Conservation (phyloP, 2,888 invertebrate species). For the Schizaphis graminum region DNA sequence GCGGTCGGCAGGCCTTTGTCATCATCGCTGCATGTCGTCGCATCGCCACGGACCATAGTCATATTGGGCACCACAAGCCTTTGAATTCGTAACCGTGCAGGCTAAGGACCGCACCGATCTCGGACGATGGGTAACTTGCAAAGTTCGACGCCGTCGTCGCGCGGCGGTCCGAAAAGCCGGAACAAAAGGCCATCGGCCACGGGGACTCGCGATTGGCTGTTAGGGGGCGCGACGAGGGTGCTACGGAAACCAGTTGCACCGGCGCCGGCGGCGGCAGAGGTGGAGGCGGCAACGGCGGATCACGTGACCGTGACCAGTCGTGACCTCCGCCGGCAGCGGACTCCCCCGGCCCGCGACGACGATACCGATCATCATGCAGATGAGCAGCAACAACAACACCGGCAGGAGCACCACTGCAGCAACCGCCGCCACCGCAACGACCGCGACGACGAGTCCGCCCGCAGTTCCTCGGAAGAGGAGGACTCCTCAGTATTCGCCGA, state of each 20-base stretch:
- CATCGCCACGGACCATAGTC: neutral
- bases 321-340: conserved; percentile 62
- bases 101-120: neutral
- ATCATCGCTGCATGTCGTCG: neutral
- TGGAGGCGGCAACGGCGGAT: conserved; percentile 13
- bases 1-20: neutral
- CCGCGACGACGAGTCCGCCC: conserved; percentile 71
- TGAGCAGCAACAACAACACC: conserved; percentile 56
- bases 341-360: conserved; percentile 59
- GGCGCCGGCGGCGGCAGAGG: conserved; percentile 7
- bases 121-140: conserved; percentile 55
- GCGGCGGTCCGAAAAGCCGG: conserved; percentile 41
- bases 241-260: conserved; percentile 64
- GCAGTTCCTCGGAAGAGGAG: conserved; percentile 75
- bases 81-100: neutral
- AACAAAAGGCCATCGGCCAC: conserved; percentile 53
- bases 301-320: conserved; percentile 66
- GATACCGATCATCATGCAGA: conserved; percentile 64
- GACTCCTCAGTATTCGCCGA: conserved; percentile 80
- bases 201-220: conserved; percentile 43
- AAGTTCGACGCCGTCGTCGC: conserved; percentile 39
- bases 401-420: conserved; percentile 30
- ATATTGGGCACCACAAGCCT: neutral
- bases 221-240: conserved; percentile 53
- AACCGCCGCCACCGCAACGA: conserved; percentile 67